Evolutionary conservation across 2,797 vertebrate genomes (phyloP).

Genomic region (Hydrocynus forskahlii): DNA sequence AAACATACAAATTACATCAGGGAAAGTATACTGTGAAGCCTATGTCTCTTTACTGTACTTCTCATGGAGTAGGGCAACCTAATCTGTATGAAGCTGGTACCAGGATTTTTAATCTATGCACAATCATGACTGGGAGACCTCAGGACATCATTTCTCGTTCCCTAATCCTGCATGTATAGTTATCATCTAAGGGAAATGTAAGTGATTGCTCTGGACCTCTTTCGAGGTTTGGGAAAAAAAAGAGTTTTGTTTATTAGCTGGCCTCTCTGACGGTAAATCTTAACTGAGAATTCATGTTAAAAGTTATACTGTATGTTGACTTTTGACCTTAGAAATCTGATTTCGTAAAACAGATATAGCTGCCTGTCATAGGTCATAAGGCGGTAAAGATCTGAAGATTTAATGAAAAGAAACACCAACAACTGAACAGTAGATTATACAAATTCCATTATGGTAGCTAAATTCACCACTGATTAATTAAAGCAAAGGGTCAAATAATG

Average conservation of each 20-base stretch:
- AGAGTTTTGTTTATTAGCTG: neutral
- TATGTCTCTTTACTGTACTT: constrained; percentile 49
- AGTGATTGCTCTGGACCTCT: constrained; percentile 33
- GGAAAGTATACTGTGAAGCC: constrained; percentile 24
- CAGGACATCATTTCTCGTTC: constrained; percentile 62
- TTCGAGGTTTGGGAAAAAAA: constrained; percentile 40
- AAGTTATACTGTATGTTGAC: neutral
- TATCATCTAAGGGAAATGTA: constrained; percentile 44
- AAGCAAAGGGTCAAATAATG: too few species aligned
- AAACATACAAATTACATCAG: neutral
- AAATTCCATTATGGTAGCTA: neutral
- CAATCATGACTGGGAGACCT: constrained; percentile 48
- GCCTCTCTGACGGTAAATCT: neutral
- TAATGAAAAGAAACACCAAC: neutral
- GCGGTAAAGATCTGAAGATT: neutral
- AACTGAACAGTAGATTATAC: neutral
- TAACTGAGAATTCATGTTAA: neutral
- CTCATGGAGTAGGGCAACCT: constrained; percentile 43
- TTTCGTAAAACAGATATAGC: neutral
- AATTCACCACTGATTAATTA: neutral
- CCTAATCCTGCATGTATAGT: constrained; percentile 66
- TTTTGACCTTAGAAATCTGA: neutral
- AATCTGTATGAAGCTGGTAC: constrained; percentile 70
- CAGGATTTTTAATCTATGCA: constrained; percentile 75
- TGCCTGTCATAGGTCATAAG: neutral